Conservation (phyloP, 2,113 vertebrate genomes). For the Azemiops feae region DNA sequence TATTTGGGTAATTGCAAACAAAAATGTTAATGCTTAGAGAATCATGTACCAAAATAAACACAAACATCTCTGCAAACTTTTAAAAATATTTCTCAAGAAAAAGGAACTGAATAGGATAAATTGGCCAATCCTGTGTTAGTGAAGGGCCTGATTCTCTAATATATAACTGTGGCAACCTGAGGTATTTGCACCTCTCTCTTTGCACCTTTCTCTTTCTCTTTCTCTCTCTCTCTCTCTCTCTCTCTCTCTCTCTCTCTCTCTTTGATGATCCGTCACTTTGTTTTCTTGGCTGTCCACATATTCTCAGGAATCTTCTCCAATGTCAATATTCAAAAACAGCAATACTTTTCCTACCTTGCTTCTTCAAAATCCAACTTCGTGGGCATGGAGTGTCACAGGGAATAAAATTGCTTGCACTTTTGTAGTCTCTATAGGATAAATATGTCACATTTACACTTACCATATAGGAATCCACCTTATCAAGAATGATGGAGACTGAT, state of each 20-base stretch:
- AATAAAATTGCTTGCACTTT: too few species aligned
- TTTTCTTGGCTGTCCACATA: not conserved
- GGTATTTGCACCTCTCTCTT: too few species aligned
- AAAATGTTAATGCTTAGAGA: not conserved
- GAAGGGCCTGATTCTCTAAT: not conserved
- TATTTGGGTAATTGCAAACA: not conserved
- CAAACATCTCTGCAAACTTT: not conserved
- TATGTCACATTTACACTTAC: not conserved
- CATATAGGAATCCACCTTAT: not conserved
- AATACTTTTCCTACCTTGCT: too few species aligned
- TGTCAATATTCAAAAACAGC: too few species aligned
- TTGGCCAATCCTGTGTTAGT: not conserved
- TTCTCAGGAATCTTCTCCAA: not conserved
- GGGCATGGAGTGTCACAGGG: too few species aligned
- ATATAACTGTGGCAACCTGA: too few species aligned
- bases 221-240: too few species aligned
- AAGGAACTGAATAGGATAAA: not conserved
- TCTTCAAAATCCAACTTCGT: too few species aligned
- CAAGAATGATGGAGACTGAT: not conserved
- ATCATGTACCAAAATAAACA: not conserved
- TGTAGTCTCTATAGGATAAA: too few species aligned
- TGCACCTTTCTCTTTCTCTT: too few species aligned
- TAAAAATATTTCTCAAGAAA: not conserved
- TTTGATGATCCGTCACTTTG: not conserved
- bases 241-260: too few species aligned